phyloP scores from a whole-genome alignment of 2,113 vertebrate species.

The Morone saxatilis region DNA sequence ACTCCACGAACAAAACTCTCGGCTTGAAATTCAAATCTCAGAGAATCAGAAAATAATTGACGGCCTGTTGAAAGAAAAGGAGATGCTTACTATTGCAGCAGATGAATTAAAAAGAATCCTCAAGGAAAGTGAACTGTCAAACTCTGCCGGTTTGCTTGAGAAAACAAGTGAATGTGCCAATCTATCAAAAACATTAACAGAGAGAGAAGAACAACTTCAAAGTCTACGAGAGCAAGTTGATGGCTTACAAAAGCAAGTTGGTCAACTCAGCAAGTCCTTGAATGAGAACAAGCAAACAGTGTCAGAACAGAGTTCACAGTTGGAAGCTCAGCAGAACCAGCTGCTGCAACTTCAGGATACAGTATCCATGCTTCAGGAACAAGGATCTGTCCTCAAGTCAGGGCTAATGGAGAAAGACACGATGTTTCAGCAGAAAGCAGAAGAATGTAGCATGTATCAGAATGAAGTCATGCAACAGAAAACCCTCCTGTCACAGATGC shows the following conservation, averaged over 20 bases:
- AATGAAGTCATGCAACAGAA: slow-evolving; percentile 72
- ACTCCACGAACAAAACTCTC: slow-evolving; percentile 70
- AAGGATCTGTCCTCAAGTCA: slow-evolving; percentile 79
- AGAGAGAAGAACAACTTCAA: slow-evolving; percentile 77
- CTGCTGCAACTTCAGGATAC: slow-evolving; percentile 81
- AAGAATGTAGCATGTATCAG: slow-evolving; percentile 69
- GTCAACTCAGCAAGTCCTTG: slow-evolving; percentile 65
- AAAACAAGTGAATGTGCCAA: slow-evolving; percentile 83
- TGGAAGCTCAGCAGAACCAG: slow-evolving; percentile 74
- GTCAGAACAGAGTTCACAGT: slow-evolving; percentile 71
- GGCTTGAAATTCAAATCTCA: slow-evolving; percentile 66
- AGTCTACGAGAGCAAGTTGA: slow-evolving; percentile 77
- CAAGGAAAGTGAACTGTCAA: slow-evolving; percentile 76
- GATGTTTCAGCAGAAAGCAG: slow-evolving; percentile 77
- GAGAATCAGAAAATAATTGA: slow-evolving; percentile 75
- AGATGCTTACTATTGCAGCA: slow-evolving; percentile 68
- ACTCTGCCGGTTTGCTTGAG: slow-evolving; percentile 79
- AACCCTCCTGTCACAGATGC: slow-evolving; percentile 61
- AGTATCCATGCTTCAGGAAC: slow-evolving; percentile 81
- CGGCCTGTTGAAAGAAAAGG: slow-evolving; percentile 81
- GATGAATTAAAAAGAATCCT: slow-evolving; percentile 77
- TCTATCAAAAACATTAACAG: slow-evolving; percentile 76
- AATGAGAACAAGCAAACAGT: slow-evolving; percentile 78
- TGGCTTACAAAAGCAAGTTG: slow-evolving; percentile 75
- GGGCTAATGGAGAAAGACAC: slow-evolving; percentile 80